Conservation (phyloP, 2,888 invertebrate genomes). For the Pheosia gnoma region DNA sequence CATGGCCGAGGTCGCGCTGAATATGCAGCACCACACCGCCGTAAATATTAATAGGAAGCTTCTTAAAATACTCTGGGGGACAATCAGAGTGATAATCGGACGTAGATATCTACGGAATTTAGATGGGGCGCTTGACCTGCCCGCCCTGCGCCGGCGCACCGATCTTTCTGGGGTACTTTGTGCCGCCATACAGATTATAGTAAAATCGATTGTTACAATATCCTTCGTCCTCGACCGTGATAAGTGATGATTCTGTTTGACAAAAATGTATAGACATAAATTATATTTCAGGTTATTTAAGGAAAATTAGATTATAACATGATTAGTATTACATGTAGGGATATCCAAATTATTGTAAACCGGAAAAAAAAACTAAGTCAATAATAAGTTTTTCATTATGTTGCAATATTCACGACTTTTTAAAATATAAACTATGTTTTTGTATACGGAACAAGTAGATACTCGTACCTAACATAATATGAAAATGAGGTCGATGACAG, state of each 20-base stretch:
- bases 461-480: constrained; percentile 13
- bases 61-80: constrained; percentile 65
- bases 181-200: constrained; percentile 9
- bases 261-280: too few species aligned
- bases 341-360: too few species aligned
- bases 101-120: constrained; percentile 52
- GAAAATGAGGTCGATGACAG: constrained; percentile 33
- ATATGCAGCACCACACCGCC: constrained; percentile 64
- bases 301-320: too few species aligned
- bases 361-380: too few species aligned
- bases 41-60: constrained; percentile 73
- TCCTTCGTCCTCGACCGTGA: neutral
- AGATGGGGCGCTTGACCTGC: constrained; percentile 64
- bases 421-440: neutral
- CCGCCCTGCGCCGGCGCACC: constrained; percentile 34
- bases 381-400: too few species aligned
- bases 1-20: constrained; percentile 72
- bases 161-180: constrained; percentile 12
- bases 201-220: neutral
- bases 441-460: too few species aligned
- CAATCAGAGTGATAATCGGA: constrained; percentile 66
- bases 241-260: too few species aligned
- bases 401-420: too few species aligned
- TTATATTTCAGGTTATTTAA: too few species aligned
- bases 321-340: too few species aligned